phyloP scores from a whole-genome alignment of 2,888 invertebrate genomes.

The Petrolisthes manimaculis region DNA sequence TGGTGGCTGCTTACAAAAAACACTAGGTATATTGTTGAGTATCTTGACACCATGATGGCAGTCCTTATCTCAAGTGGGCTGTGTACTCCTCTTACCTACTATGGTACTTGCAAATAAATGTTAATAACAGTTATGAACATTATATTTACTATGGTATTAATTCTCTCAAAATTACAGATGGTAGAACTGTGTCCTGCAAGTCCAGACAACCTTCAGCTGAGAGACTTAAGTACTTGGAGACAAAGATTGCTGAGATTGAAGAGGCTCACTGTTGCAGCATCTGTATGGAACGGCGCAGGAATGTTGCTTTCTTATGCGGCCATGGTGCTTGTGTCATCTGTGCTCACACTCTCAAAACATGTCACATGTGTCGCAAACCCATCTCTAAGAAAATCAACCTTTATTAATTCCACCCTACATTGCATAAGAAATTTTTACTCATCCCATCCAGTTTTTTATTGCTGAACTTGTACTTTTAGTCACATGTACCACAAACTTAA shows the following conservation, averaged over 20 bases:
- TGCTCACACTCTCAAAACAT: constrained; percentile 83
- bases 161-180: constrained; percentile 70
- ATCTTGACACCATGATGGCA: neutral
- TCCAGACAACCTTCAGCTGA: constrained; percentile 77
- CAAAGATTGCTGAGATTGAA: constrained; percentile 86
- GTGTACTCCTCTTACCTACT: neutral
- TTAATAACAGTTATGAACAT: neutral
- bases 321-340: constrained; percentile 87
- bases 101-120: neutral
- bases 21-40: neutral
- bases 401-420: constrained; percentile 69
- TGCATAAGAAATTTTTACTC: neutral
- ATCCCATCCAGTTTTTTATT: too few relatives aligned
- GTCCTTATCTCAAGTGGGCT: too few relatives aligned
- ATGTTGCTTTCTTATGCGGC: constrained; percentile 89
- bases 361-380: constrained; percentile 87
- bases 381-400: constrained; percentile 81
- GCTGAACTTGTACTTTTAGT: neutral
- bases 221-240: constrained; percentile 79
- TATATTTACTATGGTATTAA: constrained; percentile 64
- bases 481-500: neutral
- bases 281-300: constrained; percentile 86
- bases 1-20: neutral
- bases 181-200: constrained; percentile 69
- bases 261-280: constrained; percentile 88